A percentile compares a stretch with the other conserved stretches of the same genome.
Conservation (phyloP, 2,888 invertebrate species). For the Julus scandinavius region DNA sequence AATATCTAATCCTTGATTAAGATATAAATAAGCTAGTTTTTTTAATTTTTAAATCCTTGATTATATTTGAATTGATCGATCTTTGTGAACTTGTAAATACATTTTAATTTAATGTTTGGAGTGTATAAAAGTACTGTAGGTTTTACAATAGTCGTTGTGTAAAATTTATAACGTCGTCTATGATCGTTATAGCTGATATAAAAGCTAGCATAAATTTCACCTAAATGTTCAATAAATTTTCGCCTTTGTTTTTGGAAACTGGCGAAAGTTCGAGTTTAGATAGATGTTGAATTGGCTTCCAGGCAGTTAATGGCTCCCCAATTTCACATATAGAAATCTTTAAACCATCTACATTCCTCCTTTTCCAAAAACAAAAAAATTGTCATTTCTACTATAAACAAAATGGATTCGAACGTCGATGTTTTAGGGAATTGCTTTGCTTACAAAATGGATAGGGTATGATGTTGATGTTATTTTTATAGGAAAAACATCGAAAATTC, state of each 20-base stretch:
- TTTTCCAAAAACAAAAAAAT: not conserved
- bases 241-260: not conserved
- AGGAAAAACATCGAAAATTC: not conserved
- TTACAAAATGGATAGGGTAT: not conserved
- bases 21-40: too few relatives aligned
- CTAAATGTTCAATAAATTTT: conserved; percentile 19
- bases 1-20: too few relatives aligned
- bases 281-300: not conserved
- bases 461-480: not conserved
- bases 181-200: conserved; percentile 11
- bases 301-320: not conserved
- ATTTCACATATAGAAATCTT: not conserved
- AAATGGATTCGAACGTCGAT: not conserved
- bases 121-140: not conserved
- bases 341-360: not conserved
- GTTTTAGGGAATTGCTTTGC: not conserved
- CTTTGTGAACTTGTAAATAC: not conserved
- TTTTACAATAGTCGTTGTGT: not conserved
- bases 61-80: not conserved
- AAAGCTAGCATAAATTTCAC: conserved; percentile 1
- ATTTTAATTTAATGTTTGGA: not conserved
- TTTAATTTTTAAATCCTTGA: too few relatives aligned
- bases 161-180: not conserved
- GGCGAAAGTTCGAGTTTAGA: not conserved
- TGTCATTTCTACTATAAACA: not conserved